Conservation (phyloP, 2,888 invertebrate species). For the Tetranychus truncatus region DNA sequence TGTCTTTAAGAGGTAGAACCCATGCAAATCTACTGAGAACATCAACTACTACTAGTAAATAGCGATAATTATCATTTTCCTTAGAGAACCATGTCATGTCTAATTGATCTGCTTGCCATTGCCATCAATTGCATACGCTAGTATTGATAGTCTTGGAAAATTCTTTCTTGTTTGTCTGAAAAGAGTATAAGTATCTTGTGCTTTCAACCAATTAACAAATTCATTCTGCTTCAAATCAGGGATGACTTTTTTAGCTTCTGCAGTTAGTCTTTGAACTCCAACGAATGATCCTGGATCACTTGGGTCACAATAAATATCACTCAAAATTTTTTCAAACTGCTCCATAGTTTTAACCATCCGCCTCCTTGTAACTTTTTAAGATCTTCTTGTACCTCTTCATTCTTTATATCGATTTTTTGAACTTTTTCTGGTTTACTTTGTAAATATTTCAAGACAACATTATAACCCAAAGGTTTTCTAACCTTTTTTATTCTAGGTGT, state of each 20-base stretch:
- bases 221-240: not conserved
- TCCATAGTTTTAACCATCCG: no score
- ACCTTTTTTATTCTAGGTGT: no score
- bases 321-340: conserved; percentile 9
- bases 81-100: conserved; percentile 22
- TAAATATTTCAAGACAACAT: no score
- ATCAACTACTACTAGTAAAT: conserved; percentile 27
- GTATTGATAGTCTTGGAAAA: conserved; percentile 16
- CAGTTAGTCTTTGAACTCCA: not conserved
- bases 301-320: conserved; percentile 9
- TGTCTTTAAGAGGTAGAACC: conserved; percentile 25
- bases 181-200: no score
- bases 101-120: conserved; percentile 26
- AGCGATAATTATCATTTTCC: conserved; percentile 25
- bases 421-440: no score
- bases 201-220: conserved; percentile 9
- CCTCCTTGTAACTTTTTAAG: no score
- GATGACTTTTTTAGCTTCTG: not conserved
- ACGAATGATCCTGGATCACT: not conserved
- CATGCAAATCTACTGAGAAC: conserved; percentile 27
- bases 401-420: no score
- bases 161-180: not conserved
- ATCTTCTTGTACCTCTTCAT: no score
- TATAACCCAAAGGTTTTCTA: no score
- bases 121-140: conserved; percentile 25